Conservation (phyloP, 2,888 invertebrate species). For the Gonocerus acuteangulatus region DNA sequence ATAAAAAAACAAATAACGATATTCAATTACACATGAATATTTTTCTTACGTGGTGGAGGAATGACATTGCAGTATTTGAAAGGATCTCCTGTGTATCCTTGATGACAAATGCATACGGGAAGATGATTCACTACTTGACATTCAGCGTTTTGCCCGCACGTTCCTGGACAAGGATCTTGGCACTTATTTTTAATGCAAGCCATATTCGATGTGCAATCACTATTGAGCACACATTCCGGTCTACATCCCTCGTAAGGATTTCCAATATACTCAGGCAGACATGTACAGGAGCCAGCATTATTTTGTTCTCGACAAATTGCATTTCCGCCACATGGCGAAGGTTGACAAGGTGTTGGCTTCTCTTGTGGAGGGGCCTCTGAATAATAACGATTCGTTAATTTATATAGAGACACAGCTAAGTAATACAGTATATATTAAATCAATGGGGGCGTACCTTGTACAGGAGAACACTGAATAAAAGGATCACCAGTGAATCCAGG, state of each 20-base stretch:
- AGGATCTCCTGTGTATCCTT: constrained; percentile 46
- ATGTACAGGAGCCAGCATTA: constrained; percentile 63
- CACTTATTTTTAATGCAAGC: constrained; percentile 48
- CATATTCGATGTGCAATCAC: constrained; percentile 45
- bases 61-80: constrained; percentile 44
- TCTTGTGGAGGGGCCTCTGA: constrained; percentile 43
- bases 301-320: constrained; percentile 46
- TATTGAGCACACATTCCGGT: constrained; percentile 46
- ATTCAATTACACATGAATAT: constrained; percentile 27
- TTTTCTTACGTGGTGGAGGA: constrained; percentile 36
- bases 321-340: constrained; percentile 49
- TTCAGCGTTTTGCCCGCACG: constrained; percentile 49
- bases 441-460: constrained; percentile 28
- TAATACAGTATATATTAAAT: too few species aligned
- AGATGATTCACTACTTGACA: constrained; percentile 50
- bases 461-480: constrained; percentile 58
- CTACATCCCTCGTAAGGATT: constrained; percentile 55
- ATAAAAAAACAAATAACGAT: background rate
- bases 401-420: too few species aligned
- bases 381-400: background rate
- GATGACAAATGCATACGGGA: constrained; percentile 48
- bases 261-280: constrained; percentile 62
- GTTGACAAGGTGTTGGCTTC: constrained; percentile 50
- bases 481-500: constrained; percentile 49
- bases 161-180: constrained; percentile 48